phyloP scores from a whole-genome alignment of 2,113 vertebrate species.

The Myrmecobius fasciatus region DNA sequence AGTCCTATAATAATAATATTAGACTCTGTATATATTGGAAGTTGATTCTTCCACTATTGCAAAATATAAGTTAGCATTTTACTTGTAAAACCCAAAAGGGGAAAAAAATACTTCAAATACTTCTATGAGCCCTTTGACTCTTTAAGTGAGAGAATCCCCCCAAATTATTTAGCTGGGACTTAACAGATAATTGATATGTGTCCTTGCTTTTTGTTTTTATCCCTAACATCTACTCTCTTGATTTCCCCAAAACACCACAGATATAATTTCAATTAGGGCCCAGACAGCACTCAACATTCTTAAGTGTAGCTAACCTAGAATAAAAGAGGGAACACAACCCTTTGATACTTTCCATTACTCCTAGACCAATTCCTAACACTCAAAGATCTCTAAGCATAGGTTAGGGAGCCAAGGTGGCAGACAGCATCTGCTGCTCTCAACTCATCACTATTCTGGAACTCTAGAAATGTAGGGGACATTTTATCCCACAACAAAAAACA shows the following conservation, averaged over 20 bases:
- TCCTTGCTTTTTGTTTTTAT: neutral
- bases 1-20: too few species aligned
- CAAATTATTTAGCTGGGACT: neutral
- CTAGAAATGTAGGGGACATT: neutral
- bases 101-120: neutral
- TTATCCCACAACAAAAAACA: neutral
- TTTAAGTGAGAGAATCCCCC: neutral
- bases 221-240: neutral
- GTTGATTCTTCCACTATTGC: too few species aligned
- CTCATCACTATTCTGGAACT: neutral
- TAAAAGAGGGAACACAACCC: too few species aligned
- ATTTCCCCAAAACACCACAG: neutral
- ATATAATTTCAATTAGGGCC: neutral
- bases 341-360: neutral
- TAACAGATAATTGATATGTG: neutral
- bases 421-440: too few species aligned
- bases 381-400: neutral
- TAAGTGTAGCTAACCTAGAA: neutral
- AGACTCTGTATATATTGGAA: too few species aligned
- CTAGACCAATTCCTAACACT: neutral
- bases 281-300: neutral
- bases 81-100: too few species aligned
- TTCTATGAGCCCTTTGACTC: neutral
- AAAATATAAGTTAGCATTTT: too few species aligned
- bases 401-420: neutral